Percentiles rank a stretch among this genome's conserved stretches.
Conservation (phyloP, 2,888 invertebrate species). For the Arctia plantaginis region DNA sequence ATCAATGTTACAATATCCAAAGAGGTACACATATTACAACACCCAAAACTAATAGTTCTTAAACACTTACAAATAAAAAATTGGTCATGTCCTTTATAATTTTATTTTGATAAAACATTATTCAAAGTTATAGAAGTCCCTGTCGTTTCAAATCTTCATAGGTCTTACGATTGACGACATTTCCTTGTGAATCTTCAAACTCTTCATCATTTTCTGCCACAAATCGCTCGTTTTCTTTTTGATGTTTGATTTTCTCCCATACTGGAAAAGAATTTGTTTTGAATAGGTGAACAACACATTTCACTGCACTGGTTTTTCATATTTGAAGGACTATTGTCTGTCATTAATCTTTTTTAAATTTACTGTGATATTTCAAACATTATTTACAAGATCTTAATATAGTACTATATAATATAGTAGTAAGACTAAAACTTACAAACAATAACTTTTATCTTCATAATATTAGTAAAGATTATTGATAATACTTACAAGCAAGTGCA, state of each 20-base stretch:
- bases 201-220: constrained; percentile 99
- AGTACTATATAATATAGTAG: neutral
- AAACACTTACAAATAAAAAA: too few relatives aligned
- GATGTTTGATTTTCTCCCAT: constrained; percentile 98
- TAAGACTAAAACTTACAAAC: neutral
- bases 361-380: too few relatives aligned
- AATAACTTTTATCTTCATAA: neutral
- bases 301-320: too few relatives aligned
- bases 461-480: neutral
- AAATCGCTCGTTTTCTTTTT: constrained; percentile 98
- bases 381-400: too few relatives aligned
- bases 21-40: too few relatives aligned
- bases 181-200: constrained; percentile 99
- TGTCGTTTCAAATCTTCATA: constrained; percentile 99
- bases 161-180: constrained; percentile 99
- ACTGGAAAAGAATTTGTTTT: constrained; percentile 84
- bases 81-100: neutral
- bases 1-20: too few relatives aligned
- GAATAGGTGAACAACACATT: neutral
- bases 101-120: constrained; percentile 19
- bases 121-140: constrained; percentile 92
- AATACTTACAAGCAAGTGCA: constrained; percentile 93
- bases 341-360: too few relatives aligned
- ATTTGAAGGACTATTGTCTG: too few relatives aligned
- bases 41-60: too few relatives aligned